Conservation (phyloP, 2,888 invertebrate genomes). For the Caenorhabditis auriculariae region DNA sequence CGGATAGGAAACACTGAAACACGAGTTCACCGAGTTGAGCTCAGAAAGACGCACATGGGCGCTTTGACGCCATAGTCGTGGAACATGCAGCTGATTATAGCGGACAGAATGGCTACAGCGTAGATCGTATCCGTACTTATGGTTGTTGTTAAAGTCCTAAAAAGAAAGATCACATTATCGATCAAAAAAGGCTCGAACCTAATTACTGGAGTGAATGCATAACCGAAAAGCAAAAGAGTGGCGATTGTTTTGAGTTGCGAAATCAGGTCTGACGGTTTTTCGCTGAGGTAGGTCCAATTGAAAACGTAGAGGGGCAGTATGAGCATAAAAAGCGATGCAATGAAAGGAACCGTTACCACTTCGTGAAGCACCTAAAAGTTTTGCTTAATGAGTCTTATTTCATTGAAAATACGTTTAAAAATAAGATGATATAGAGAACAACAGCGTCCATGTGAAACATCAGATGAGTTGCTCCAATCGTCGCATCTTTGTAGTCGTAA, state of each 20-base stretch:
- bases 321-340: conserved; percentile 4
- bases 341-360: background rate
- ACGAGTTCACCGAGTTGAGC: background rate
- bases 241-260: conserved; percentile 70
- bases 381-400: background rate
- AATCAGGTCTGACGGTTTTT: background rate
- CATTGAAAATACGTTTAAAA: conserved; percentile 33
- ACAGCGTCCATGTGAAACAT: conserved; percentile 76
- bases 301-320: conserved; percentile 13
- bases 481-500: conserved; percentile 74
- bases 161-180: background rate
- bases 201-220: conserved; percentile 82
- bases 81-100: conserved; percentile 83
- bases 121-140: conserved; percentile 97
- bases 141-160: conserved; percentile 91
- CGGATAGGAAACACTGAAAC: conserved; percentile 80
- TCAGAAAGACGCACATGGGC: conserved; percentile 68
- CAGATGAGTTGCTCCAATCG: conserved; percentile 77
- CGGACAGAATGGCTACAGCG: conserved; percentile 84
- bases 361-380: background rate
- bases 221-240: conserved; percentile 83
- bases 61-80: conserved; percentile 87
- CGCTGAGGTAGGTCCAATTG: conserved; percentile 7
- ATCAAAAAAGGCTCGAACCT: conserved; percentile 28
- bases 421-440: conserved; percentile 59